Percentiles rank a stretch among this genome's conserved stretches.
These are phyloP conservation scores for Vulpes lagopus DNA, from an alignment of 2,113 vertebrate species.

Conservation along the genomic window DNA sequence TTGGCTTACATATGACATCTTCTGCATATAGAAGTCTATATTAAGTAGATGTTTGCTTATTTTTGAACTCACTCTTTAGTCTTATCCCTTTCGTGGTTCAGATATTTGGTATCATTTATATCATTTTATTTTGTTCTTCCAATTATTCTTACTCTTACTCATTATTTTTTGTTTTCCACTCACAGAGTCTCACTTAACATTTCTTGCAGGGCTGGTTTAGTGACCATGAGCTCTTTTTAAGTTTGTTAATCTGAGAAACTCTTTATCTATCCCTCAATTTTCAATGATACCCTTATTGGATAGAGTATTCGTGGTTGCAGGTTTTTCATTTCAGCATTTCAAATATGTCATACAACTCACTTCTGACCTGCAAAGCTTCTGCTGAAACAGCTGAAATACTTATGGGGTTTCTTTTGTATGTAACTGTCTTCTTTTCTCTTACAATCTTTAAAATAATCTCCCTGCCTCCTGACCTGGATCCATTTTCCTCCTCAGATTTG, in stretches of 20 bases:
- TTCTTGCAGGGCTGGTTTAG: background rate
- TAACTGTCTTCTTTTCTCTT: background rate
- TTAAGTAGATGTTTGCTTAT: background rate
- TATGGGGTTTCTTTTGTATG: background rate
- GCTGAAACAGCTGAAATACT: background rate
- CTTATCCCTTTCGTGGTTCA: background rate
- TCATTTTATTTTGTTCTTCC: background rate
- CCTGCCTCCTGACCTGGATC: background rate
- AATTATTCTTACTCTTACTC: background rate
- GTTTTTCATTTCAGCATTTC: background rate
- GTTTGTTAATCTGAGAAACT: background rate
- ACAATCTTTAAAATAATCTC: background rate
- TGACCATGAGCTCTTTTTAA: background rate
- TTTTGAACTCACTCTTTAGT: background rate
- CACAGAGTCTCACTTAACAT: background rate
- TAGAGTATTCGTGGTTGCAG: background rate
- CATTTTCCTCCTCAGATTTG: background rate
- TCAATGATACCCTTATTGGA: background rate
- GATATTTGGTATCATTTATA: background rate
- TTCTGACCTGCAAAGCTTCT: background rate
- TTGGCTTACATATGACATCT: background rate
- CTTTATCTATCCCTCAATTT: background rate
- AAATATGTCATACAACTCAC: background rate
- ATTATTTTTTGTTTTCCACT: background rate
- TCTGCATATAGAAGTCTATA: background rate